Percentiles rank a stretch among this genome's conserved stretches.
phyloP scores from a whole-genome alignment of 53 echinoderm and acorn worm species.

The Glandiceps talaboti region DNA sequence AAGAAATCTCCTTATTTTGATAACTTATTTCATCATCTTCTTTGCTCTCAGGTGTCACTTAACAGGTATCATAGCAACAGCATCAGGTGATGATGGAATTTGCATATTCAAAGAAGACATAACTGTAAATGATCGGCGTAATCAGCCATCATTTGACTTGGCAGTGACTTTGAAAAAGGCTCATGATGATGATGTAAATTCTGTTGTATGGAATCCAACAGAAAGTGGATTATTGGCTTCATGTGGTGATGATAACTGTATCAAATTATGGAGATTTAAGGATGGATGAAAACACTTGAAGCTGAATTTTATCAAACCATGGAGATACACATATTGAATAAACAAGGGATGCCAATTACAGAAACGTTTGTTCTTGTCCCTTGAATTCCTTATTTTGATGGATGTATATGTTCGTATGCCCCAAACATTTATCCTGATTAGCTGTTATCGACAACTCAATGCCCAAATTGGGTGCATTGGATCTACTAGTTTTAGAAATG shows the following conservation, averaged over 20 bases:
- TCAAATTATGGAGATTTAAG: slow-evolving; percentile 65
- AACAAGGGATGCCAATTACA: too few relatives aligned
- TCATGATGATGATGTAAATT: slow-evolving; percentile 70
- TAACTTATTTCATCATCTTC: slow-evolving; percentile 3
- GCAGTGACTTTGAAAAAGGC: slow-evolving; percentile 29
- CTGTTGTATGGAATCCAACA: slow-evolving; percentile 71
- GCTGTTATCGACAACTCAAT: too few relatives aligned
- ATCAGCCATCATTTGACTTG: slow-evolving; percentile 50
- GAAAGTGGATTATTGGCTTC: slow-evolving; percentile 58
- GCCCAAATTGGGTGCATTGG: too few relatives aligned
- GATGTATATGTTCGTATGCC: too few relatives aligned
- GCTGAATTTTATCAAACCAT: too few relatives aligned
- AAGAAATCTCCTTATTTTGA: too few relatives aligned
- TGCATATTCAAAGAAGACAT: slow-evolving; percentile 68
- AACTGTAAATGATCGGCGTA: slow-evolving; percentile 22
- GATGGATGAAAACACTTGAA: slow-evolving; percentile 17
- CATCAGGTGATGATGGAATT: slow-evolving; percentile 73
- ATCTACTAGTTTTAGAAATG: too few relatives aligned
- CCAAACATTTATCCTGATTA: too few relatives aligned
- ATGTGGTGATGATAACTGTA: slow-evolving; percentile 56
- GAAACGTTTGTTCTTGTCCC: too few relatives aligned
- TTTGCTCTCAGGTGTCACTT: slow-evolving; percentile 48
- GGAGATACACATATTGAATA: too few relatives aligned
- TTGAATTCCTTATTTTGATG: too few relatives aligned
- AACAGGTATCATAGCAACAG: slow-evolving; percentile 74